Percentiles rank a stretch among this genome's conserved stretches.
These are phyloP conservation scores for Trichechus manatus DNA, from an alignment of 2,113 vertebrate species.

Conservation along the genomic window DNA sequence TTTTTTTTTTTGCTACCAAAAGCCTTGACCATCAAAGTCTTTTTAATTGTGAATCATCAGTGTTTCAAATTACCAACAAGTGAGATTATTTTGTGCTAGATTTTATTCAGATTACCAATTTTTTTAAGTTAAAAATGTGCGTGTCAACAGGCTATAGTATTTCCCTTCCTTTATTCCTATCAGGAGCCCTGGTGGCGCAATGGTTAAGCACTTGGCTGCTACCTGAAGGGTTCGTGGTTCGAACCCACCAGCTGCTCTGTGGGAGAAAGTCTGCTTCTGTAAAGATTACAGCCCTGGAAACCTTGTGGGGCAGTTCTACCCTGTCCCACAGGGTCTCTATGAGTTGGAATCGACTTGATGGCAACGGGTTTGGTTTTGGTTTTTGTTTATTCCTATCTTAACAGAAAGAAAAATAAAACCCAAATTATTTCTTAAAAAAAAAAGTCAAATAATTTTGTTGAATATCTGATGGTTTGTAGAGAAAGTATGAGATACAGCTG, in stretches of 20 bases:
- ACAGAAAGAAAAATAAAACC: slow-evolving; percentile 16
- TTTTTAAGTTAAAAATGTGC: slow-evolving; percentile 27
- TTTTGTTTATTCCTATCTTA: not conserved
- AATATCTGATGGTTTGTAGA: not conserved
- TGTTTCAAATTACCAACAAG: not conserved
- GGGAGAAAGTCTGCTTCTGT: no score
- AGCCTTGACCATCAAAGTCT: not conserved
- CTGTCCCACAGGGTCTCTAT: not conserved
- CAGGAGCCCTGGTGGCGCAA: not conserved
- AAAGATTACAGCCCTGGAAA: not conserved
- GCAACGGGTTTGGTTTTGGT: not conserved
- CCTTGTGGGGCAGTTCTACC: not conserved
- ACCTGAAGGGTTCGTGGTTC: no score
- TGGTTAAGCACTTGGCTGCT: not conserved
- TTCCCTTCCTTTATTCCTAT: slow-evolving; percentile 1
- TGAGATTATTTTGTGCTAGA: slow-evolving; percentile 23
- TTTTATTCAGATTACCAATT: slow-evolving; percentile 59
- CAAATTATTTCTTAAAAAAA: slow-evolving; percentile 32
- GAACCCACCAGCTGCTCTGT: no score
- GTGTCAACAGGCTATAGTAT: not conserved
- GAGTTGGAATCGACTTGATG: not conserved
- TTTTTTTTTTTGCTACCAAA: not conserved
- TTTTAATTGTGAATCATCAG: not conserved
- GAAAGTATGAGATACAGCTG: not conserved
- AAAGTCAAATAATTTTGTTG: not conserved